Percentiles rank a stretch among this genome's conserved stretches.
phyloP scores from a whole-genome alignment of 2,113 vertebrate genomes.

The Sinocyclocheilus grahami region DNA sequence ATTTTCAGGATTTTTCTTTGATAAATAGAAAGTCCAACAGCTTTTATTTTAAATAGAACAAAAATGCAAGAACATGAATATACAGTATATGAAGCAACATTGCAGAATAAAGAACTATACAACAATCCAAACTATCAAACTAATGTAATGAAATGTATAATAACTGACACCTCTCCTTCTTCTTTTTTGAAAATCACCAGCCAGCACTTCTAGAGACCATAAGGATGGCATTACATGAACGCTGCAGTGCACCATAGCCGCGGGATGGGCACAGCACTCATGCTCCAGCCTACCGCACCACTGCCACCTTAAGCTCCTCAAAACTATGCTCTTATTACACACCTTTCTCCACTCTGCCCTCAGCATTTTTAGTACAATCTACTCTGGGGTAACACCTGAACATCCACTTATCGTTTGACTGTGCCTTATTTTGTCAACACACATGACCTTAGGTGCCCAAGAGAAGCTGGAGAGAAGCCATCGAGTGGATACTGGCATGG shows the following conservation, averaged over 20 bases:
- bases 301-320: slow-evolving; percentile 1
- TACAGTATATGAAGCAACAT: no score
- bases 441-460: background rate
- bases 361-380: slow-evolving; percentile 16
- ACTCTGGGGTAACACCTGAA: slow-evolving; percentile 21
- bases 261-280: background rate
- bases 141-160: background rate
- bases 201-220: background rate
- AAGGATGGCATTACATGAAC: background rate
- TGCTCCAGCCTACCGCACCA: background rate
- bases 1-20: no score
- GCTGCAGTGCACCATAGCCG: background rate
- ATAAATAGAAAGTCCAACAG: no score
- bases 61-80: no score
- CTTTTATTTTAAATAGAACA: no score
- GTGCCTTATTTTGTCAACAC: slow-evolving; percentile 30
- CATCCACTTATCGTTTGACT: background rate
- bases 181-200: background rate
- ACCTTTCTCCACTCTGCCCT: slow-evolving; percentile 20
- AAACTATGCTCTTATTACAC: slow-evolving; percentile 6
- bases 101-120: no score
- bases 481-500: background rate
- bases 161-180: background rate
- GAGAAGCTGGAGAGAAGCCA: background rate
- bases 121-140: no score